phyloP scores from a whole-genome alignment of 2,113 vertebrate genomes.

The Aptenodytes patagonicus region DNA sequence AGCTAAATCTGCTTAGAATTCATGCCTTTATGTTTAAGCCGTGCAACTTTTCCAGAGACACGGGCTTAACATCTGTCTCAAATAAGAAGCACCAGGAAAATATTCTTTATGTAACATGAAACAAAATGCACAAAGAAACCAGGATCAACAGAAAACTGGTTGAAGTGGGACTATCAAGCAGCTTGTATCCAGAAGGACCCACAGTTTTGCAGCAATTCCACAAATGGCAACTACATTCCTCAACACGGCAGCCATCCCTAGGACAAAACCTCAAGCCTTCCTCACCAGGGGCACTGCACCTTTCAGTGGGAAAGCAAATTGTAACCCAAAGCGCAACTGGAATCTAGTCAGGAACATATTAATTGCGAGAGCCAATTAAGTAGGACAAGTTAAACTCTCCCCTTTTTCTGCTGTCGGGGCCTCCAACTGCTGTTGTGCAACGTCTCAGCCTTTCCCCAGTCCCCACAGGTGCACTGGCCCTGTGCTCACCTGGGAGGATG shows the following conservation, averaged over 20 bases:
- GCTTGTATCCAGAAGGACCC: not conserved
- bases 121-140: not conserved
- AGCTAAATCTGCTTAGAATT: not conserved
- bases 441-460: not conserved
- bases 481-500: not conserved
- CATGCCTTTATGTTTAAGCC: not conserved
- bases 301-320: conserved; percentile 39
- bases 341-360: conserved; percentile 5
- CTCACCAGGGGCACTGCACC: not conserved
- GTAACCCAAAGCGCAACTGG: conserved; percentile 30
- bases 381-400: not conserved
- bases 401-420: not conserved
- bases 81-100: not conserved
- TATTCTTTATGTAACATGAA: not conserved
- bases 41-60: not conserved
- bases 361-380: not conserved
- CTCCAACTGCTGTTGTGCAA: not conserved
- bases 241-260: not conserved
- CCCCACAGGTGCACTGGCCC: not conserved
- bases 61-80: not conserved
- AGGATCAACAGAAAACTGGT: not conserved
- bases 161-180: not conserved
- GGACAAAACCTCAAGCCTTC: not conserved
- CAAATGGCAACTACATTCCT: rapidly evolving
- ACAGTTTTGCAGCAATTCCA: not conserved